phyloP scores from a whole-genome alignment of 2,113 vertebrate species.

The Etheostoma spectabile region DNA sequence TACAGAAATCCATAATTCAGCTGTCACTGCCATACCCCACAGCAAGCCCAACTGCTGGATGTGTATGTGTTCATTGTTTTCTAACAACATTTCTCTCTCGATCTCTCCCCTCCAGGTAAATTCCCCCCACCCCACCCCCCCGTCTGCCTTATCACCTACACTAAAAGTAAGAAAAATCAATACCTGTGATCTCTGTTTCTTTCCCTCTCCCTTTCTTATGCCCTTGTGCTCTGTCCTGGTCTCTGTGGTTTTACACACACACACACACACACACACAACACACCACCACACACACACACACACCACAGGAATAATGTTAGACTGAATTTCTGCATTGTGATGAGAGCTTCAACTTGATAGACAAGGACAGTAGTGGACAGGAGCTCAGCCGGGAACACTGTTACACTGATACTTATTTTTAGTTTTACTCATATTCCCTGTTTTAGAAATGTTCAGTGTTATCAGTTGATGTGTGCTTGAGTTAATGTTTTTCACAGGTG shows the following conservation, averaged over 20 bases:
- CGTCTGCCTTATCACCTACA: constrained; percentile 63
- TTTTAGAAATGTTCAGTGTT: neutral
- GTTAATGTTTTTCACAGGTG: neutral
- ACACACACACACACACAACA: constrained; percentile 10
- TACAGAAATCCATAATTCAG: constrained; percentile 75
- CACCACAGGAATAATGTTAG: neutral
- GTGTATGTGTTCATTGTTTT: constrained; percentile 65
- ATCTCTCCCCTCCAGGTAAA: constrained; percentile 68
- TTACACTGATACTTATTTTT: neutral
- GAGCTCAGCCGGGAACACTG: neutral
- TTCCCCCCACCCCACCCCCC: no score
- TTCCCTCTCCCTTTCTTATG: constrained; percentile 7
- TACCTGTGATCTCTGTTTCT: constrained; percentile 69
- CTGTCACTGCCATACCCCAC: constrained; percentile 67
- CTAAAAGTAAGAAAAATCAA: constrained; percentile 78
- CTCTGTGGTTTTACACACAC: constrained; percentile 11
- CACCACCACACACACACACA: neutral
- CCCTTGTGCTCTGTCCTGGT: constrained; percentile 14
- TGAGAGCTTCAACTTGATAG: neutral
- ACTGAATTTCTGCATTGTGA: neutral
- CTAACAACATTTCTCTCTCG: constrained; percentile 64
- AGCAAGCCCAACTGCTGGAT: constrained; percentile 22
- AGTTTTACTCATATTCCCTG: neutral
- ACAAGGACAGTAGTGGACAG: neutral
- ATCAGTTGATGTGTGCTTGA: neutral